These are phyloP conservation scores for Megatriorchis doriae DNA, from an alignment of 2,113 vertebrate genomes.

Conservation along the genomic window DNA sequence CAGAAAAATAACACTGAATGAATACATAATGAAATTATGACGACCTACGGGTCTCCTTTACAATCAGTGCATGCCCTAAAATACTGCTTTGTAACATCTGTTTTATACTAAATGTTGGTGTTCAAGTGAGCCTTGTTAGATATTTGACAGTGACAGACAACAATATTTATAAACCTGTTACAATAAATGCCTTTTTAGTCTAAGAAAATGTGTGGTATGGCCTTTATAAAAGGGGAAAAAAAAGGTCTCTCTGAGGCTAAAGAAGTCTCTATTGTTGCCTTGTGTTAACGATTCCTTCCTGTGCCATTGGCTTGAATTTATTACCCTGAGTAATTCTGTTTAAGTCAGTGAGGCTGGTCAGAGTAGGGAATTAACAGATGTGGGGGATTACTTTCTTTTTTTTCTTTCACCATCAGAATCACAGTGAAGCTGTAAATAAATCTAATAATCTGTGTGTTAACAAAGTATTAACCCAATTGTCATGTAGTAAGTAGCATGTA, in stretches of 20 bases:
- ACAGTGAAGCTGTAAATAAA: neutral
- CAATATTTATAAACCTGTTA: conserved; percentile 43
- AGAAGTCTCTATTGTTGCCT: neutral
- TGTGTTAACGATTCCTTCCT: neutral
- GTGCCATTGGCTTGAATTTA: neutral
- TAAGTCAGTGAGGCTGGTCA: neutral
- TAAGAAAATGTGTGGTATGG: neutral
- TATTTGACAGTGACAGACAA: conserved; percentile 15
- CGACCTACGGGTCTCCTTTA: neutral
- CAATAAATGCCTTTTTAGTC: conserved; percentile 55
- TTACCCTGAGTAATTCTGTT: neutral
- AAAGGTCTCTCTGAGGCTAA: neutral
- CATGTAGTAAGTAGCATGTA: neutral
- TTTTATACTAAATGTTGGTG: conserved; percentile 55
- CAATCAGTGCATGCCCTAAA: conserved; percentile 40
- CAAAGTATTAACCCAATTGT: neutral
- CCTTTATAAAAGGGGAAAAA: neutral
- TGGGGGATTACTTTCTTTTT: neutral
- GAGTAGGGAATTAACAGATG: neutral
- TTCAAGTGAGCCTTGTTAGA: conserved; percentile 41
- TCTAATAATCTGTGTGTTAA: neutral
- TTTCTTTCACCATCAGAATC: neutral
- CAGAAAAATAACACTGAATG: neutral
- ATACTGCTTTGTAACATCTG: conserved; percentile 21
- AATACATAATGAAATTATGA: neutral